These are phyloP conservation scores for Marisa cornuarietis DNA, from an alignment of 1,140 invertebrate species.

Conservation along the genomic window DNA sequence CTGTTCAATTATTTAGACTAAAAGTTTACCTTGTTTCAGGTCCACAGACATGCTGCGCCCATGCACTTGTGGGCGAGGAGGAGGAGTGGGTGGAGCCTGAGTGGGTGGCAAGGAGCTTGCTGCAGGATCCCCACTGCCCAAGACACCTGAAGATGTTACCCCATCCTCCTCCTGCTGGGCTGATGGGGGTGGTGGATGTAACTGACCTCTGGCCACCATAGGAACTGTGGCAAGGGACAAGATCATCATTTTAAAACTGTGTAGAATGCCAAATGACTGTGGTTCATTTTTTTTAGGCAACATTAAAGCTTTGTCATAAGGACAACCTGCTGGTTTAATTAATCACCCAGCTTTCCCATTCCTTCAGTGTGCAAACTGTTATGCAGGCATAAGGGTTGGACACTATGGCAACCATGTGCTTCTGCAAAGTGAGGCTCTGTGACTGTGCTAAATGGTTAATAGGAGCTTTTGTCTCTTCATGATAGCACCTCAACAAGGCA, in stretches of 20 bases:
- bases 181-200: slow-evolving; percentile 30
- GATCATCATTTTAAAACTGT: background rate
- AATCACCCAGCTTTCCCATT: too few species aligned
- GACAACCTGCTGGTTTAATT: too few species aligned
- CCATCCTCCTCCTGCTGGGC: slow-evolving; percentile 8
- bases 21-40: slow-evolving; percentile 43
- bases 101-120: slow-evolving; percentile 37
- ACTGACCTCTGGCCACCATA: slow-evolving; percentile 47
- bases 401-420: too few species aligned
- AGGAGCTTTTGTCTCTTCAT: too few species aligned
- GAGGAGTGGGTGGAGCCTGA: slow-evolving; percentile 52
- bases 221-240: slow-evolving; percentile 38
- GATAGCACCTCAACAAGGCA: too few species aligned
- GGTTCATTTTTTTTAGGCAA: too few species aligned
- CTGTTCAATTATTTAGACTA: background rate
- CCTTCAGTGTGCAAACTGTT: too few species aligned
- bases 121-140: slow-evolving; percentile 15
- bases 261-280: too few species aligned
- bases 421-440: too few species aligned
- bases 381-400: too few species aligned
- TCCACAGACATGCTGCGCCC: slow-evolving; percentile 58
- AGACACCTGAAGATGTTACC: background rate
- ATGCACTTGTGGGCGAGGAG: slow-evolving; percentile 48
- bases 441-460: too few species aligned
- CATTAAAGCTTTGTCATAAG: too few species aligned